phyloP scores from a whole-genome alignment of 2,113 vertebrate genomes.

The Verasper variegatus region DNA sequence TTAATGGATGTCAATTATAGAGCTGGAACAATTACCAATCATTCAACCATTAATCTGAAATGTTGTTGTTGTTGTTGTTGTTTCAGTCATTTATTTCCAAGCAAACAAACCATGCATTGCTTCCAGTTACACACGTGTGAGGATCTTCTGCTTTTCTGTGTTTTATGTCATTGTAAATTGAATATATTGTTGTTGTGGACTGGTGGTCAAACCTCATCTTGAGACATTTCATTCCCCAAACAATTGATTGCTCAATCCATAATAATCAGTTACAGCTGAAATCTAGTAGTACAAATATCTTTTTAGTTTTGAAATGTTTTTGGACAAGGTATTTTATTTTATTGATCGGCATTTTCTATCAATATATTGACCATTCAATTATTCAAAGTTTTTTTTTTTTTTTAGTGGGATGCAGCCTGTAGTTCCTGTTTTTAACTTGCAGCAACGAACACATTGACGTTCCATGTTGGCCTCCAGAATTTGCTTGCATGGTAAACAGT shows the following conservation, averaged over 20 bases:
- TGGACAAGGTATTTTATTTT: not conserved
- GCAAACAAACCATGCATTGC: not conserved
- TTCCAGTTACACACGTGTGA: not conserved
- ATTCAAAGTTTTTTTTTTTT: not conserved
- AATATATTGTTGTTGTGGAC: not conserved
- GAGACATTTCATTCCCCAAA: not conserved
- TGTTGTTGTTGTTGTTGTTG: not conserved
- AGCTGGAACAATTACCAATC: not conserved
- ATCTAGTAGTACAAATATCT: not conserved
- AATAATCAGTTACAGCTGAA: not conserved
- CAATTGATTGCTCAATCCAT: not conserved
- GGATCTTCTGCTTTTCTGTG: not conserved
- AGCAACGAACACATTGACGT: not conserved
- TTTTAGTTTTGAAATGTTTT: not conserved
- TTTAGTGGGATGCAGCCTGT: not conserved
- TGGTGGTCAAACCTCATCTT: not conserved
- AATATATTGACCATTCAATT: not conserved
- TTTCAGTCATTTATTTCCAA: not conserved
- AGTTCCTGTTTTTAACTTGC: not conserved
- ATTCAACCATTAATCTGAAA: not conserved
- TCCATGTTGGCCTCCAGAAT: constrained; percentile 4
- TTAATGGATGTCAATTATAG: too few relatives aligned
- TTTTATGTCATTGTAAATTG: not conserved
- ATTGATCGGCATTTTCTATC: not conserved
- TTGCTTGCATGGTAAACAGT: constrained; percentile 41